Evolutionary conservation across 2,113 vertebrate species (phyloP).

Genomic region (Hippocampus mohnikei): DNA sequence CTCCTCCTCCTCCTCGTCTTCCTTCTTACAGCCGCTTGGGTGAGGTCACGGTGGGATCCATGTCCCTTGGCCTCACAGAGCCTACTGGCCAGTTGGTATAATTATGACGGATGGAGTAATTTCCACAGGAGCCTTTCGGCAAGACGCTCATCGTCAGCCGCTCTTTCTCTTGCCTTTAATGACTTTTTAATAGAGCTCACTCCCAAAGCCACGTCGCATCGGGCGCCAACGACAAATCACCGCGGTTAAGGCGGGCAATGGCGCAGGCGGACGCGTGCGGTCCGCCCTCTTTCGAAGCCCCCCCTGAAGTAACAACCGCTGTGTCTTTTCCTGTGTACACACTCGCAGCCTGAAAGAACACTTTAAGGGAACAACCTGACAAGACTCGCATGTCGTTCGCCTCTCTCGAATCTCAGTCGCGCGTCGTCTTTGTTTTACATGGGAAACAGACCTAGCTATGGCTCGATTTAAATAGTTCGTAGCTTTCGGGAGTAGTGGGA

Average conservation of each 20-base stretch:
- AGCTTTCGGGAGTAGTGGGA: no score
- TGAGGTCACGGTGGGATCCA: slow-evolving; percentile 52
- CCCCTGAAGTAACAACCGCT: slow-evolving; percentile 29
- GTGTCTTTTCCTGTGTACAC: slow-evolving; percentile 19
- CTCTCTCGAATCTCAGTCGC: neutral
- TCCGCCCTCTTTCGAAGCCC: slow-evolving; percentile 36
- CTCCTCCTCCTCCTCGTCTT: slow-evolving; percentile 6
- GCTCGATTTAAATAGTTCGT: neutral
- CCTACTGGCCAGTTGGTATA: slow-evolving; percentile 65
- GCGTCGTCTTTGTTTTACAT: neutral
- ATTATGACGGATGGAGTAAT: slow-evolving; percentile 79
- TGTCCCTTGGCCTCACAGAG: slow-evolving; percentile 56
- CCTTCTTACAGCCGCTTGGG: slow-evolving; percentile 13
- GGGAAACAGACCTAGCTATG: neutral
- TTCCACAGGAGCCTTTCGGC: slow-evolving; percentile 67
- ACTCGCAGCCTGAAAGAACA: slow-evolving; percentile 6
- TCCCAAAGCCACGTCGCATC: slow-evolving; percentile 57
- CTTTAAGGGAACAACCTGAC: slow-evolving; percentile 1
- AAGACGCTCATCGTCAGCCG: slow-evolving; percentile 59
- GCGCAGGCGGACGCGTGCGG: slow-evolving; percentile 50
- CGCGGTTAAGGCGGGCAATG: slow-evolving; percentile 64
- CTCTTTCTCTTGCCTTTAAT: slow-evolving; percentile 72
- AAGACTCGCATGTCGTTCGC: accelerated
- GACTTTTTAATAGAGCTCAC: slow-evolving; percentile 76
- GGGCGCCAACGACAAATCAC: slow-evolving; percentile 60